Evolutionary conservation across 2,113 vertebrate species (phyloP), one percentile per base, ranked within the genome.

Genomic region (Solea senegalensis): DNA sequence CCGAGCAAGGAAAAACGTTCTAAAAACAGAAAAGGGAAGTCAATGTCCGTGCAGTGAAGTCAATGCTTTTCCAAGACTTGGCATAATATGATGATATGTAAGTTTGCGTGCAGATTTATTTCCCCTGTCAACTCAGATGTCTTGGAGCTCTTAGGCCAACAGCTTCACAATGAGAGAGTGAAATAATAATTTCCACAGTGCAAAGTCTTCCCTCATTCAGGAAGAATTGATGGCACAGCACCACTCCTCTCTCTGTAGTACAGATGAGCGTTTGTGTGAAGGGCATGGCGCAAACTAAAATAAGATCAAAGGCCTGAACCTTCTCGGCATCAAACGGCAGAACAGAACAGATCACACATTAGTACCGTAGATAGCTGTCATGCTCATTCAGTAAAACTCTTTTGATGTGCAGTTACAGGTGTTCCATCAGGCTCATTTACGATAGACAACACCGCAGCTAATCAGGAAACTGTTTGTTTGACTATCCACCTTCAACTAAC

Each of bases 231-330:
- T 59, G 57, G 51, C 56, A 27, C 10, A 8, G 68, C 46, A 52
- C 49, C 61, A 21, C 43, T 39, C 41, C 52, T 66, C 72, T 48
- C 61, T 62, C 83, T 84, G 81, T 43, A 71, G 43, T 4, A 49
- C 7, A 1, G 78, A 79, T 65, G 83, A 84, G 81, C 65, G n/a
- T 82, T 84, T 86, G 74, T 78, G 68, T 67, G 78, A 86, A 89
- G 86, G 88, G 74, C 76, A 81, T 89, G 74, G 82, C 68, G 53
- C 60, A 64, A 41, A 65, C 88, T 88, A 90, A 88, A 92, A 88
- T 91, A 89, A 92, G 89, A 93, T 90, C 85, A 89, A 91, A 87
- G 82, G 76, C 89, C 45, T 70, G 54, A 41, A 66, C 84, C 80
- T 80, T 56, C 53, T 57, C 49, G 74, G 88, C 83, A 75, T 82